Evolutionary conservation across 1,140 invertebrate species (phyloP), one percentile per base, ranked within the genome.

Genomic region (Ceratina japonica): DNA sequence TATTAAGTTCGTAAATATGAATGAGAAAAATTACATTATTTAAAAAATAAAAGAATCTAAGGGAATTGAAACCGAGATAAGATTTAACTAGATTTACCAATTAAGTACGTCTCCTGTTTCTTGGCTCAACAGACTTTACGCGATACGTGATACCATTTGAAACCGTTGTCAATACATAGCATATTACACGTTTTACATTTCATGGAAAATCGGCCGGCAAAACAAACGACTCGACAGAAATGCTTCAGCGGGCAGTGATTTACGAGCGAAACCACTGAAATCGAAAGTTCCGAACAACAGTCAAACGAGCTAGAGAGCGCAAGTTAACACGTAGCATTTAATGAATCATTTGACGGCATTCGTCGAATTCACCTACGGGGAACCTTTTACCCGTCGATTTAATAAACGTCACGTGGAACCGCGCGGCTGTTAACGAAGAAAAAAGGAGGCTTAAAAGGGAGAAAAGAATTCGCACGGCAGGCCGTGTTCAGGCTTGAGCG

Each of bases 261-360:
- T 76, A 76, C 65, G 64, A 68, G 74, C 18, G 74, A 76, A 69
- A 76, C 65, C 37, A n/a, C 2, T 37, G 10, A 37, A 72, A 16
- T 0, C 1, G 44, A n/a, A 44, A 64, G 61, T n/a, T 24, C 10
- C 37, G 37, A 8, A 44, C 37, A 44, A 44, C 37, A 44, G 37
- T 44, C 37, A 44, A 44, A 44, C 37, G 37, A 44, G 37, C 10
- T 10, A 44, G 37, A 44, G 37, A 44, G 37, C 37, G 37, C 37
- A 10, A 44, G 37, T 44, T 44, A 44, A 44, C 52, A 18, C 74
- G 54, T 76, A 69, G 12, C 37, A 15, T 58, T 77, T 77, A 77
- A 77, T 71, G 75, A 77, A 70, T 61, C 66, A 37, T 77, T 77
- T 71, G 62, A 22, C 66, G 8, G 12, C 27, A 51, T 24, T 77